phyloP scores from a whole-genome alignment of 2,113 vertebrate genomes.

The Gallinago media region DNA sequence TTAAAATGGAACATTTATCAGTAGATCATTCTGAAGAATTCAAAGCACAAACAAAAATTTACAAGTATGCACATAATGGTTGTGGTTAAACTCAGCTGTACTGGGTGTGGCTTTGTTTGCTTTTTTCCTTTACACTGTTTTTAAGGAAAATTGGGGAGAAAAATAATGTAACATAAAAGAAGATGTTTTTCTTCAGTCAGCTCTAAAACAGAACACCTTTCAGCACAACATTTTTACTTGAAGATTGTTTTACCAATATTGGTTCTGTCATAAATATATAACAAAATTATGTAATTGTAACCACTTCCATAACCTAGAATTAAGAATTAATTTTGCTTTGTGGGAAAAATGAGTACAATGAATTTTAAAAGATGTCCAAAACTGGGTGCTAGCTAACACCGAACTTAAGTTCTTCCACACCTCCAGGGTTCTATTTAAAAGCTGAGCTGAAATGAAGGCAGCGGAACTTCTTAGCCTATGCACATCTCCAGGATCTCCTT shows the following conservation, averaged over 20 bases:
- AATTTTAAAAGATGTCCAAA: background rate
- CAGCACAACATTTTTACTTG: background rate
- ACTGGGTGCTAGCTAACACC: background rate
- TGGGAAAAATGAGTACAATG: background rate
- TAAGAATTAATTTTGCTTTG: background rate
- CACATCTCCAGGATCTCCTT: fast-evolving
- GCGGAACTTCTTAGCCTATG: background rate
- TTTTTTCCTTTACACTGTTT: background rate
- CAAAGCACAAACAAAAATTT: background rate
- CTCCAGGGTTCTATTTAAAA: background rate
- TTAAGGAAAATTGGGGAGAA: background rate
- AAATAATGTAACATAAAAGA: background rate
- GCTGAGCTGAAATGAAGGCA: background rate
- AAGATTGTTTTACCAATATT: background rate
- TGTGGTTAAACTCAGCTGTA: background rate
- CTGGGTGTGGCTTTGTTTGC: background rate
- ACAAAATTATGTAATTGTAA: background rate
- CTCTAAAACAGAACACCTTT: background rate
- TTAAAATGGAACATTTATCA: background rate
- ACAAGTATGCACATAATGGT: background rate
- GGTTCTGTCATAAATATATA: background rate
- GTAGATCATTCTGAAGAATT: background rate
- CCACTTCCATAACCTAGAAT: background rate
- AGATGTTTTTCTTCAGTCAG: background rate
- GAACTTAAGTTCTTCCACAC: background rate